phyloP scores from a whole-genome alignment of 2,113 vertebrate genomes.

The Melanotaenia duboulayi region DNA sequence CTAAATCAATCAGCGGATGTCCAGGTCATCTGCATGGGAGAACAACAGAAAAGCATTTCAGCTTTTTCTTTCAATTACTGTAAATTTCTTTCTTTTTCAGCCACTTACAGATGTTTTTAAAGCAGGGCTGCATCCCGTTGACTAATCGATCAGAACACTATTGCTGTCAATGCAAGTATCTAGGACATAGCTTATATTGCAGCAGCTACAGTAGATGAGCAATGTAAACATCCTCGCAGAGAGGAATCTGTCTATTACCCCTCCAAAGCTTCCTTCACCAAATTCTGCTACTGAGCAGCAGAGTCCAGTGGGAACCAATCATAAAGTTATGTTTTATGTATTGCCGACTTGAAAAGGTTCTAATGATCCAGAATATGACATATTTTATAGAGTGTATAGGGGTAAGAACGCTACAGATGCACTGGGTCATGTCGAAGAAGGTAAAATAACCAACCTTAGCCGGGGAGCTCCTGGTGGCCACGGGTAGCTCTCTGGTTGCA shows the following conservation, averaged over 20 bases:
- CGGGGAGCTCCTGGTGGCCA: slow-evolving; percentile 84
- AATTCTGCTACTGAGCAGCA: neutral
- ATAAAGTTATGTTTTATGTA: slow-evolving; percentile 29
- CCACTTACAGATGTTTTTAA: neutral
- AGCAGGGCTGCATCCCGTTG: too few relatives aligned
- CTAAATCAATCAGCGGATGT: neutral
- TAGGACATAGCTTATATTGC: neutral
- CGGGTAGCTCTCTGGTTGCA: slow-evolving; percentile 84
- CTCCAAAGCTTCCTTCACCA: slow-evolving; percentile 21
- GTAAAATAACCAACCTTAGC: slow-evolving; percentile 85
- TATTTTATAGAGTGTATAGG: neutral
- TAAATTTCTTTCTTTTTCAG: neutral
- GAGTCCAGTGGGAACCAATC: neutral
- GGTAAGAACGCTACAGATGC: neutral
- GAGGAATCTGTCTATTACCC: neutral
- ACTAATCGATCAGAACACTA: neutral
- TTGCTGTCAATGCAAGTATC: neutral
- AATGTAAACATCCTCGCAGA: neutral
- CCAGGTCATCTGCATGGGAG: neutral
- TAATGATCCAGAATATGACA: neutral
- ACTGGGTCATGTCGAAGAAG: neutral
- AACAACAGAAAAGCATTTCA: slow-evolving; percentile 3
- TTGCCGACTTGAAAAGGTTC: neutral
- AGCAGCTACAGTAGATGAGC: neutral
- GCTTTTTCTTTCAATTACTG: slow-evolving; percentile 1